phyloP scores from a whole-genome alignment of 2,888 invertebrate genomes.

The Carterocephalus palaemon region DNA sequence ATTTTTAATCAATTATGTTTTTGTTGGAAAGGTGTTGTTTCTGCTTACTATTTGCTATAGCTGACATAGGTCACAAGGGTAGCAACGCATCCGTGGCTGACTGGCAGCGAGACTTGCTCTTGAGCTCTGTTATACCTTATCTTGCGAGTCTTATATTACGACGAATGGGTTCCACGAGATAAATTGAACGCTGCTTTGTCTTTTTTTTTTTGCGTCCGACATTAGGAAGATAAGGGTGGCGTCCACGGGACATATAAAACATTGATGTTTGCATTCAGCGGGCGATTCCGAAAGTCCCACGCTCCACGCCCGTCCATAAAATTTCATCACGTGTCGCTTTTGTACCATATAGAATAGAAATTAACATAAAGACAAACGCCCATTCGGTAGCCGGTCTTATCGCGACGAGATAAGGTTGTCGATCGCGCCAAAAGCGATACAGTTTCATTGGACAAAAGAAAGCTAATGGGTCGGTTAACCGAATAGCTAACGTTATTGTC shows the following conservation, averaged over 20 bases:
- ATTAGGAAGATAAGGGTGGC: not conserved
- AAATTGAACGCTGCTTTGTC: too few relatives aligned
- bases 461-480: slow-evolving; percentile 67
- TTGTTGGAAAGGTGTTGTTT: too few relatives aligned
- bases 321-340: slow-evolving; percentile 41
- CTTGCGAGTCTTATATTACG: too few relatives aligned
- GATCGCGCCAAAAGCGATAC: slow-evolving; percentile 24
- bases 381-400: slow-evolving; percentile 28
- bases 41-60: too few relatives aligned
- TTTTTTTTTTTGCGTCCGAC: too few relatives aligned
- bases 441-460: slow-evolving; percentile 47
- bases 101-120: too few relatives aligned
- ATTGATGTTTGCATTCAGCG: slow-evolving; percentile 26
- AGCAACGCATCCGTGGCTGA: too few relatives aligned
- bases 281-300: slow-evolving; percentile 41
- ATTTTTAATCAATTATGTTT: too few relatives aligned
- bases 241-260: slow-evolving; percentile 5
- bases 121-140: too few relatives aligned
- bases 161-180: too few relatives aligned
- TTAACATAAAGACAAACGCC: slow-evolving; percentile 36
- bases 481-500: slow-evolving; percentile 50
- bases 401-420: slow-evolving; percentile 29
- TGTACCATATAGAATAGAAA: slow-evolving; percentile 36
- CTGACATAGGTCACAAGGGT: too few relatives aligned
- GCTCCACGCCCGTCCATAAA: slow-evolving; percentile 40